A percentile compares a stretch with the other conserved stretches of the same genome.
phyloP scores from a whole-genome alignment of 2,797 vertebrate genomes.

The Manis javanica region DNA sequence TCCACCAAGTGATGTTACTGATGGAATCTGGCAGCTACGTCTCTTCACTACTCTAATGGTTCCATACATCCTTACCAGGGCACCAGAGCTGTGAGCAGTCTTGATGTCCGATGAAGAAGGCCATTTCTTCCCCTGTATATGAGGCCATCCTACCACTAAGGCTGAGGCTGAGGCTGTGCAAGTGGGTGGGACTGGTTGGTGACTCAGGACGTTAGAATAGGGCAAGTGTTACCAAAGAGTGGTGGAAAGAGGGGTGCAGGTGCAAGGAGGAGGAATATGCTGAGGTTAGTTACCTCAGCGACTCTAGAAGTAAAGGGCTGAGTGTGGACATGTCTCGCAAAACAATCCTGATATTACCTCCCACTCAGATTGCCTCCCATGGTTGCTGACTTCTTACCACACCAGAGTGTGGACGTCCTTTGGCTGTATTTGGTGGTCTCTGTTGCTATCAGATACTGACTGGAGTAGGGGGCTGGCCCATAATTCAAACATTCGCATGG shows the following conservation, averaged over 20 bases:
- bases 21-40: not conserved
- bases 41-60: not conserved
- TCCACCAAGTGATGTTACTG: not conserved
- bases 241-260: not conserved
- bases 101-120: not conserved
- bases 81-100: not conserved
- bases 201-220: not conserved
- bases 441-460: constrained; percentile 9
- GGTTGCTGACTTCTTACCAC: not conserved
- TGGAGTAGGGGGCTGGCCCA: not conserved
- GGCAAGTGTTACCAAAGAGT: not conserved
- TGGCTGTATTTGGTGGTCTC: not conserved
- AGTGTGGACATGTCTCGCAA: not conserved
- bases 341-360: not conserved
- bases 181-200: not conserved
- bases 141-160: not conserved
- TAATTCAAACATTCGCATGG: not conserved
- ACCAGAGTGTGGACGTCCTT: not conserved
- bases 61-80: not conserved
- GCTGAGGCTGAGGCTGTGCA: not conserved
- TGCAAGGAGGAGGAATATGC: not conserved
- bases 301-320: not conserved
- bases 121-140: not conserved
- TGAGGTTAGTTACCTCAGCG: not conserved
- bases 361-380: not conserved